Evolutionary conservation across 2,888 invertebrate genomes (phyloP).

Genomic region (Caradrina kadenii): DNA sequence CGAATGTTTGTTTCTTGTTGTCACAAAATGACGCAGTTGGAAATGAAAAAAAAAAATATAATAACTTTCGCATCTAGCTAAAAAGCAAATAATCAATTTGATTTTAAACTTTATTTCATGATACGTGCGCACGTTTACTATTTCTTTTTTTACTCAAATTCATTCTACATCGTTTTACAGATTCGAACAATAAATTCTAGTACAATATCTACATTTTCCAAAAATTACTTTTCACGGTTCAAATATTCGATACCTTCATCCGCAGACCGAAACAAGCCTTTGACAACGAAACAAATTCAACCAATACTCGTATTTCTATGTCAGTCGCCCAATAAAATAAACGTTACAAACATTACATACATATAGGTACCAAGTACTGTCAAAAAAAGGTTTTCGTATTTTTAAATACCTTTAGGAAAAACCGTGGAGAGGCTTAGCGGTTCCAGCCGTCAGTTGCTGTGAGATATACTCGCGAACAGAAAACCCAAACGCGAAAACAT

Average conservation of each 20-base stretch:
- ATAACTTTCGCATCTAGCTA: neutral
- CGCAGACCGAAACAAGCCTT: slow-evolving; percentile 10
- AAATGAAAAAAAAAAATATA: neutral
- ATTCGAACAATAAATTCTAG: neutral
- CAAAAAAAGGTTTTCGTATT: slow-evolving; percentile 36
- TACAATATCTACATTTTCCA: neutral
- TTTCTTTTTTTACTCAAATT: too few species aligned
- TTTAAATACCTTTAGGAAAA: slow-evolving; percentile 45
- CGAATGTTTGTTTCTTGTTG: too few species aligned
- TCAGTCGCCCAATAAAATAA: slow-evolving; percentile 42
- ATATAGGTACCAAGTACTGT: slow-evolving; percentile 6
- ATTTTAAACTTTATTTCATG: slow-evolving; percentile 6
- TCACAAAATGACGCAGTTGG: too few species aligned
- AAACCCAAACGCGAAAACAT: slow-evolving; percentile 47
- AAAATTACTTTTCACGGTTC: neutral
- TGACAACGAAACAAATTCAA: slow-evolving; percentile 11
- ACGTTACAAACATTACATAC: slow-evolving; percentile 7
- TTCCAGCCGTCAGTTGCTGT: slow-evolving; percentile 36
- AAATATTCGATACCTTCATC: slow-evolving; percentile 10
- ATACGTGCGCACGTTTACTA: neutral
- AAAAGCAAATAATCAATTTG: neutral
- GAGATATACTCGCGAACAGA: slow-evolving; percentile 43
- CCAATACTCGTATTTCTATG: slow-evolving; percentile 22
- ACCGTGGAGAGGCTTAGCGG: slow-evolving; percentile 25
- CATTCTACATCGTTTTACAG: neutral